Evolutionary conservation across 1,140 invertebrate genomes (phyloP).

Genomic region (Babylonia areolata): DNA sequence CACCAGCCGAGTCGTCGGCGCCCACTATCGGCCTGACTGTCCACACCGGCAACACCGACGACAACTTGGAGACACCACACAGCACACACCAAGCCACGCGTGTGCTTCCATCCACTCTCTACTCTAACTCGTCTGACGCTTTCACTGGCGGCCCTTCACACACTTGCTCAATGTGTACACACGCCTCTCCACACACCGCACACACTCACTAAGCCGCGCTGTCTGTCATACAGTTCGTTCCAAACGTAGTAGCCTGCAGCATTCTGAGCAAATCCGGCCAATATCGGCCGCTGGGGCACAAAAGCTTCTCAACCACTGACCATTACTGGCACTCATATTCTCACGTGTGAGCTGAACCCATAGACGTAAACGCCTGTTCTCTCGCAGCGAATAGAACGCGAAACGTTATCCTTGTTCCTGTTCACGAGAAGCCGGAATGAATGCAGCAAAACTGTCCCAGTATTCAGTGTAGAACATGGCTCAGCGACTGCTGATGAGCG

Average conservation of each 20-base stretch:
- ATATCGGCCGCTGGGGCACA: neutral
- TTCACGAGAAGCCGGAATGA: no score
- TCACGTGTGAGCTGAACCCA: no score
- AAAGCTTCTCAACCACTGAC: neutral
- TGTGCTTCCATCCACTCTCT: neutral
- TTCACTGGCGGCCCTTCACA: neutral
- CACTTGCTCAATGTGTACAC: constrained; percentile 21
- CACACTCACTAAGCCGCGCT: neutral
- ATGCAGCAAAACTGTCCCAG: no score
- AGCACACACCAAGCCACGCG: constrained; percentile 4
- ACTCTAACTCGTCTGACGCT: constrained; percentile 1
- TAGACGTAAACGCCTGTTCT: no score
- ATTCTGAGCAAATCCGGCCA: neutral
- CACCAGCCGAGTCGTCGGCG: neutral
- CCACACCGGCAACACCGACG: neutral
- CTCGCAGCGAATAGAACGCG: no score
- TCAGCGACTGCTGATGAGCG: no score
- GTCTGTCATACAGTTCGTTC: constrained; percentile 2
- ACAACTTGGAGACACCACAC: constrained; percentile 12
- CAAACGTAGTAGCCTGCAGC: neutral
- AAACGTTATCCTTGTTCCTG: no score
- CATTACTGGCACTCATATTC: neutral
- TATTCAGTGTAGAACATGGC: no score
- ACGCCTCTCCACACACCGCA: neutral
- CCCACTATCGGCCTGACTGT: neutral